Conservation (phyloP, 2,888 invertebrate genomes). For the Latrodectus hesperus region DNA sequence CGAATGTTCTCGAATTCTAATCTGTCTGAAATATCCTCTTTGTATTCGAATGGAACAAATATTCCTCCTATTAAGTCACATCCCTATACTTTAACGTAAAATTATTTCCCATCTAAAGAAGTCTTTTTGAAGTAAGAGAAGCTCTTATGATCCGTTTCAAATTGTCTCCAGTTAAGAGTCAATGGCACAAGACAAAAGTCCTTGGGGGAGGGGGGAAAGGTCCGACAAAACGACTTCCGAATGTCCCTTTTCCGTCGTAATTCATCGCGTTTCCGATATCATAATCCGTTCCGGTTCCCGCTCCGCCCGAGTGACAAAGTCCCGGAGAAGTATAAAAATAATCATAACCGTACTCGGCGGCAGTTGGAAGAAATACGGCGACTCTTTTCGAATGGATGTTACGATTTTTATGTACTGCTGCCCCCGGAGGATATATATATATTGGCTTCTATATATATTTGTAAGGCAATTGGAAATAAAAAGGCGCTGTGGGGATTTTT, state of each 20-base stretch:
- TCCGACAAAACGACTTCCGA: constrained; percentile 45
- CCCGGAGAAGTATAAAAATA: constrained; percentile 50
- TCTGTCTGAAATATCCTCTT: no score
- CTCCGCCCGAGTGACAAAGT: constrained; percentile 31
- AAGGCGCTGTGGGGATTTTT: constrained; percentile 43
- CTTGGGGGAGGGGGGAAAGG: constrained; percentile 18
- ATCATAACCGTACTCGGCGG: constrained; percentile 45
- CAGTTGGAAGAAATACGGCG: constrained; percentile 23
- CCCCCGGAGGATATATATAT: background rate
- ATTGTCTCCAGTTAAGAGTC: constrained; percentile 54
- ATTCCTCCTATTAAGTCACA: background rate
- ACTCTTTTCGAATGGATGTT: constrained; percentile 43
- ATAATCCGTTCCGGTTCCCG: constrained; percentile 49
- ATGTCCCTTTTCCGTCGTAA: constrained; percentile 18
- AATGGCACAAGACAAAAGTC: constrained; percentile 62
- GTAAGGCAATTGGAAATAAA: constrained; percentile 55
- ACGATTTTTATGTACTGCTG: constrained; percentile 49
- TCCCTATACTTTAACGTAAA: background rate
- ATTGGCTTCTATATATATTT: constrained; percentile 45
- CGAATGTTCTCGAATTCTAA: no score
- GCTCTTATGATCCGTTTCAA: constrained; percentile 57
- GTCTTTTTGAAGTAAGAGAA: background rate
- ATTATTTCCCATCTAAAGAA: background rate
- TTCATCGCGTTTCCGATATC: constrained; percentile 36
- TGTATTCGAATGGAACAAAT: no score